Evolutionary conservation across 2,888 invertebrate species (phyloP).

Genomic region (Lamellibrachia satsuma): DNA sequence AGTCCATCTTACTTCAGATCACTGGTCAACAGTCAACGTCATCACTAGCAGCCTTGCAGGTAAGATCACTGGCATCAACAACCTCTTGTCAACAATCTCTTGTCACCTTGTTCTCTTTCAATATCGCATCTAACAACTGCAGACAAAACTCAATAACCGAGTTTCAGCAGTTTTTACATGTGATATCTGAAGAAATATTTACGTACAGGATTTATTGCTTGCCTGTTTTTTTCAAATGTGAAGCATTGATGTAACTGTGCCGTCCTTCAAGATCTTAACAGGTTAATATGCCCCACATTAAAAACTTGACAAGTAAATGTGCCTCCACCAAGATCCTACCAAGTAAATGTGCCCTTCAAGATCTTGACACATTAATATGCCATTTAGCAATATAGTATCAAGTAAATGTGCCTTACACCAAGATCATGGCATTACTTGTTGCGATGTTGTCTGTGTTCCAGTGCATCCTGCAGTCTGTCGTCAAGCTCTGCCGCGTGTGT

Average conservation of each 20-base stretch:
- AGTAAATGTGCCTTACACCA: slow-evolving; percentile 19
- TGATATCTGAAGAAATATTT: background rate
- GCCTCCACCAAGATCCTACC: background rate
- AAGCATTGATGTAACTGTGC: background rate
- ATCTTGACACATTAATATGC: slow-evolving; percentile 28
- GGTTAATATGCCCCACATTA: no score
- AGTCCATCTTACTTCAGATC: background rate
- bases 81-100: background rate
- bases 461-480: slow-evolving; percentile 75
- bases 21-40: background rate
- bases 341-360: no score
- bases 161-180: background rate
- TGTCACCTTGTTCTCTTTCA: background rate
- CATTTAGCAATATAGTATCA: background rate
- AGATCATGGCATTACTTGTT: background rate
- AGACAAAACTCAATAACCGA: background rate
- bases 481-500: slow-evolving; percentile 65
- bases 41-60: background rate
- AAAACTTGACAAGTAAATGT: slow-evolving; percentile 27
- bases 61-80: background rate
- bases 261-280: background rate
- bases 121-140: background rate
- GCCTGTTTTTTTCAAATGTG: background rate
- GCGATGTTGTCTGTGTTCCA: slow-evolving; percentile 41
- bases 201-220: no score